phyloP scores from a whole-genome alignment of 2,113 vertebrate species.

The Misgurnus anguillicaudatus region DNA sequence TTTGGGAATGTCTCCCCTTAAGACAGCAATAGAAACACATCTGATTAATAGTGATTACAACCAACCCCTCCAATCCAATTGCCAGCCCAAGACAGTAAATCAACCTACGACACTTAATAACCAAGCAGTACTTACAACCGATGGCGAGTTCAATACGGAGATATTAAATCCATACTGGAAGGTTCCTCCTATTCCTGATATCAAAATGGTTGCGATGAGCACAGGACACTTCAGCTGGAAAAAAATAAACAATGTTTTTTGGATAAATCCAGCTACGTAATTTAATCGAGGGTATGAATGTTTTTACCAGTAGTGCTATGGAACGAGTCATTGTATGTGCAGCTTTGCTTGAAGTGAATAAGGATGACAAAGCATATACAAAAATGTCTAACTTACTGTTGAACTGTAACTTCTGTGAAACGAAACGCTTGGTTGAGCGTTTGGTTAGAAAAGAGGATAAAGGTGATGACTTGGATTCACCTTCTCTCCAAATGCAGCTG shows the following conservation, averaged over 20 bases:
- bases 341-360: neutral
- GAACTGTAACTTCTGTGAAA: slow-evolving; percentile 36
- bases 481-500: neutral
- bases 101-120: neutral
- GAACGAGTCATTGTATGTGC: slow-evolving; percentile 56
- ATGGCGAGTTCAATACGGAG: slow-evolving; percentile 80
- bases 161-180: slow-evolving; percentile 82
- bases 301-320: slow-evolving; percentile 60
- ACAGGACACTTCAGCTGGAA: slow-evolving; percentile 66
- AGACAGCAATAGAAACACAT: slow-evolving; percentile 4
- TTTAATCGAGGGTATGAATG: neutral
- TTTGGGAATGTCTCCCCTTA: neutral
- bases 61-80: neutral
- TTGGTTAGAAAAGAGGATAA: slow-evolving; percentile 24
- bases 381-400: slow-evolving; percentile 35
- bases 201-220: slow-evolving; percentile 64
- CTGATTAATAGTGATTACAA: slow-evolving; percentile 6
- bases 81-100: neutral
- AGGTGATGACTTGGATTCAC: neutral
- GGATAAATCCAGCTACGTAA: neutral
- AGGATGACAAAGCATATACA: slow-evolving; percentile 29
- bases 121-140: slow-evolving; percentile 70
- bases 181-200: slow-evolving; percentile 76
- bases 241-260: neutral
- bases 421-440: slow-evolving; percentile 6